Evolutionary conservation across 2,888 invertebrate genomes (phyloP).

Genomic region (Diadegma fenestrale): DNA sequence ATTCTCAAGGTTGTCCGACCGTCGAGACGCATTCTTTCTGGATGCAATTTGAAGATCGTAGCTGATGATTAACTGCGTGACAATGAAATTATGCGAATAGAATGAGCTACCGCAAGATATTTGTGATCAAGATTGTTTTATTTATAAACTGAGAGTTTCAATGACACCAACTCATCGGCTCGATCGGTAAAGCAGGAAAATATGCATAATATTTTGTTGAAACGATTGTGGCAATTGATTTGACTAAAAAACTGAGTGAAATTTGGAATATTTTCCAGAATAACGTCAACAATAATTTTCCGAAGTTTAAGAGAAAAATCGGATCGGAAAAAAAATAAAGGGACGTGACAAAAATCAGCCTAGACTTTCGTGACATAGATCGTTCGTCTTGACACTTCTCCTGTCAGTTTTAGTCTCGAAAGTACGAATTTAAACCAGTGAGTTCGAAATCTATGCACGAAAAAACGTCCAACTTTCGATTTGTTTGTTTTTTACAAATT

Average conservation of each 20-base stretch:
- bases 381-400: not conserved
- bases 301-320: not conserved
- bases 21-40: constrained; percentile 16
- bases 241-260: not conserved
- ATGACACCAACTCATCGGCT: constrained; percentile 13
- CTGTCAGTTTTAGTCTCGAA: not conserved
- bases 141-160: constrained; percentile 34
- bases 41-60: constrained; percentile 1
- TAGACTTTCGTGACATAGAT: not conserved
- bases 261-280: not conserved
- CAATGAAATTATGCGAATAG: constrained; percentile 25
- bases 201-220: not conserved
- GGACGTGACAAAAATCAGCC: not conserved
- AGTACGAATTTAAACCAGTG: not conserved
- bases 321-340: not conserved
- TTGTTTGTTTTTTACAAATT: not conserved
- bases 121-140: constrained; percentile 30
- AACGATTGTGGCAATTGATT: not conserved
- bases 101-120: not conserved
- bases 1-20: constrained; percentile 46
- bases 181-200: not conserved
- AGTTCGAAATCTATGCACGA: not conserved
- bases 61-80: not conserved
- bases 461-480: not conserved
- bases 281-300: not conserved